Base-by-base conservation (phyloP, 2,113 vertebrate genomes). In the Microcebus murinus region DNA sequence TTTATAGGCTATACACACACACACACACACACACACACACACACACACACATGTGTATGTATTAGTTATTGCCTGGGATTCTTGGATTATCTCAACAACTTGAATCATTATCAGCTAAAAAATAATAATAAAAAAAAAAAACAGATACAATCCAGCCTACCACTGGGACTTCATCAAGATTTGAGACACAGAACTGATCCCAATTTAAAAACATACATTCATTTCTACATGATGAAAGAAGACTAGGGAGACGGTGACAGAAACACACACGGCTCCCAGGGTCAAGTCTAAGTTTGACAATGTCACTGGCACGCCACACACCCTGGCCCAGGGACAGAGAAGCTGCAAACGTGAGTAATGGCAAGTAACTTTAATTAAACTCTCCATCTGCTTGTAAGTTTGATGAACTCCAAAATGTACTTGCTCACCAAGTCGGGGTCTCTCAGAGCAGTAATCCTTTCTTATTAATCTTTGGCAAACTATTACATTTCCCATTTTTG, bases 401-500 rank as follows among this genome's bases (percentile, higher is more conserved):
- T 90, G 90, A 96, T 76, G 45, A 96, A 97, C 61, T 97, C 96
- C 1, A 77, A 57, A 87, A 90, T 4, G 13, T 48, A 70, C 57
- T 87, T 89, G 82, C 42, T 96, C 52, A 59, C 48, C 59, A 95
- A 80, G 83, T 42, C 39, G 76, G 84, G 36, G 50, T 90, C 91
- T 95, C 90, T 88, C 39, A 57, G 55, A 39, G 52, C n/a, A 31
- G 42, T 3, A 97, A 96, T 94, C 52, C 52, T 59, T 92, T 96
- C 93, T 95, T 92, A 96, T 92, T 96, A 2, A 9, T 97, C 96
- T 97, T 95, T 81, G 89, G 87, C 57, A 77, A 84, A 97, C 39
- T 92, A 93, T 74, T 94, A 94, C 61, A 94, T 42, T 76, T 92
- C 68, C 71, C 76, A 74, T 82, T 67, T 50, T 71, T 34, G 34